Percentiles rank a stretch among this genome's conserved stretches.
These are phyloP conservation scores for Morus bassanus DNA, from an alignment of 2,797 vertebrate species.

Conservation along the genomic window DNA sequence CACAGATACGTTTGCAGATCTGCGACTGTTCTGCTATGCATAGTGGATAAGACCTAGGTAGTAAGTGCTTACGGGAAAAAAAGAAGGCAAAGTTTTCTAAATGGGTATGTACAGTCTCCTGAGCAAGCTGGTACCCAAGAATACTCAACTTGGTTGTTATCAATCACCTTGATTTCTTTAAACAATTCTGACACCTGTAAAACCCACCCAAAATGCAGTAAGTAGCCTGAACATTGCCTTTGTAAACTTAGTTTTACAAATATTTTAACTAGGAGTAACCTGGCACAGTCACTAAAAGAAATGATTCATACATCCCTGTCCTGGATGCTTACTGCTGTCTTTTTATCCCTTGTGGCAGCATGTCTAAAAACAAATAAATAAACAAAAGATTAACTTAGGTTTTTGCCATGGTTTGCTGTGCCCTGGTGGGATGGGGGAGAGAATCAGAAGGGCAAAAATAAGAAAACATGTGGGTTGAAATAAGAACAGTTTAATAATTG, in stretches of 20 bases:
- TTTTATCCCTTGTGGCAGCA: neutral
- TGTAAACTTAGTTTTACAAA: neutral
- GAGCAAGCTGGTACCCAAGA: neutral
- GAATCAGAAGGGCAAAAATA: too few species aligned
- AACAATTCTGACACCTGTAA: neutral
- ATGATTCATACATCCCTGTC: neutral
- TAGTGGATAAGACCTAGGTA: neutral
- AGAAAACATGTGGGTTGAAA: too few species aligned
- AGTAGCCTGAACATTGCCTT: neutral
- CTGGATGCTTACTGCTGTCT: neutral
- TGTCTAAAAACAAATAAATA: neutral
- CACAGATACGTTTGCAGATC: neutral
- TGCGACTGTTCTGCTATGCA: neutral
- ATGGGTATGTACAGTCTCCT: neutral
- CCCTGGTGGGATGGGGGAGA: too few species aligned
- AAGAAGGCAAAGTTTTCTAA: neutral
- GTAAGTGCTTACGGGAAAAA: neutral
- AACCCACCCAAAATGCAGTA: neutral
- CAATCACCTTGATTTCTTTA: neutral
- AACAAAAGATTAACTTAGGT: neutral
- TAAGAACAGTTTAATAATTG: too few species aligned
- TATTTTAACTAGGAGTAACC: neutral
- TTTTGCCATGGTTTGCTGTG: neutral
- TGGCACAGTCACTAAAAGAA: neutral
- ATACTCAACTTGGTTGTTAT: neutral